Evolutionary conservation across 1,140 invertebrate species (phyloP).

Genomic region (Ptiloglossa arizonensis): DNA sequence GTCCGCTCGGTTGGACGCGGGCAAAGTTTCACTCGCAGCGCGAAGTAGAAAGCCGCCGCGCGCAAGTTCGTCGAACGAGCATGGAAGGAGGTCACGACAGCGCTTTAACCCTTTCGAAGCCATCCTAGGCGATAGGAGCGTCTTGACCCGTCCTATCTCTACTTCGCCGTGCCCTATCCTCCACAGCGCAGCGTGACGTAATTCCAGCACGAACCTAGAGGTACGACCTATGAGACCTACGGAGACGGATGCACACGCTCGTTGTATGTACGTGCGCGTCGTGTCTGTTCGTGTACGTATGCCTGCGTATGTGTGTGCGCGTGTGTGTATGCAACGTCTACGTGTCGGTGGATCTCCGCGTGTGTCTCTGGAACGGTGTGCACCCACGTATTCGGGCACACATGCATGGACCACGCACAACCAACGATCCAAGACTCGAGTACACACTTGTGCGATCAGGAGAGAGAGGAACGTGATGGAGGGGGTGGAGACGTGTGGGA

Average conservation of each 20-base stretch:
- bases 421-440: constrained; percentile 54
- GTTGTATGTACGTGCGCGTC: background rate
- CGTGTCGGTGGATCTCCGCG: background rate
- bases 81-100: constrained; percentile 68
- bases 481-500: constrained; percentile 3
- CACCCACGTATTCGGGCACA: constrained; percentile 28
- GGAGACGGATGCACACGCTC: constrained; percentile 34
- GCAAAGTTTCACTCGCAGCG: constrained; percentile 16
- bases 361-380: constrained; percentile 10
- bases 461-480: background rate
- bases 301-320: background rate
- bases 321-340: background rate
- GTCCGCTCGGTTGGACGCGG: constrained; percentile 36
- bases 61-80: constrained; percentile 48
- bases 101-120: constrained; percentile 71
- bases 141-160: constrained; percentile 72
- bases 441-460: constrained; percentile 19
- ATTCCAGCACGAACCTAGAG: constrained; percentile 67
- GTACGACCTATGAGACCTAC: constrained; percentile 62
- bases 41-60: constrained; percentile 20
- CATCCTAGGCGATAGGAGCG: constrained; percentile 67
- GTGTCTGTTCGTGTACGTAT: background rate
- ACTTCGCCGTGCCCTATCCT: constrained; percentile 66
- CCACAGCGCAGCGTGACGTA: constrained; percentile 68
- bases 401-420: constrained; percentile 36